Conservation (phyloP, 2,888 invertebrate genomes). For the Parasteatoda lunata region DNA sequence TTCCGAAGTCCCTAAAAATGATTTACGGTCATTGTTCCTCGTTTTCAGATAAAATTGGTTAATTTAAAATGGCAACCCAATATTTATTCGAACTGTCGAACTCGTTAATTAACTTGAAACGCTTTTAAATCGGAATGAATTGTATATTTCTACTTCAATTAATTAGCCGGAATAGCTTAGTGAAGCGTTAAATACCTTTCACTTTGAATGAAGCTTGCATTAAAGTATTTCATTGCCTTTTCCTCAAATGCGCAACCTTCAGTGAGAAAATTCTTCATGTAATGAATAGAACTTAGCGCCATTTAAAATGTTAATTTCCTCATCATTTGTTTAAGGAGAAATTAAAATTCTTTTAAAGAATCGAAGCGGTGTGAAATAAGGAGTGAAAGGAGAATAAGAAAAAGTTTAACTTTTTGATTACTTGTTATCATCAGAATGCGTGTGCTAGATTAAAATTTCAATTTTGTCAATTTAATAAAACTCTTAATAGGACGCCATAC, state of each 20-base stretch:
- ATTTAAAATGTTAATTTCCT: neutral
- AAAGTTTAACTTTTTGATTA: too few species aligned
- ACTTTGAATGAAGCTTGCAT: neutral
- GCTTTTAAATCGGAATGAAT: conserved; percentile 29
- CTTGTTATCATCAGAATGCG: too few species aligned
- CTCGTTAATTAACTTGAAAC: conserved; percentile 42
- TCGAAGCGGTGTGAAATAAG: too few species aligned
- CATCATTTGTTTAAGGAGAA: neutral
- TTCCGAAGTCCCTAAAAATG: neutral
- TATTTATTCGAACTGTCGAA: conserved; percentile 10
- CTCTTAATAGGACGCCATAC: too few species aligned
- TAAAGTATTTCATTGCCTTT: neutral
- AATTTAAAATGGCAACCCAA: neutral
- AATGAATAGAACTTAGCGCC: neutral
- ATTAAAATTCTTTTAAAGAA: too few species aligned
- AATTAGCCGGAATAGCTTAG: conserved; percentile 32
- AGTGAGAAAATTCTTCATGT: neutral
- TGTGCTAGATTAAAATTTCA: too few species aligned
- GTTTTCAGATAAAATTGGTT: neutral
- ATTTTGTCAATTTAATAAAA: too few species aligned
- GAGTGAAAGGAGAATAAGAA: too few species aligned
- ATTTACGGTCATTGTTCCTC: neutral
- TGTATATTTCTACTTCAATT: conserved; percentile 36
- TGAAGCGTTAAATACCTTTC: conserved; percentile 31
- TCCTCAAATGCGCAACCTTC: neutral